Evolutionary conservation across 2,888 invertebrate genomes (phyloP).

Genomic region (Poecilobothrus nobilitatus): DNA sequence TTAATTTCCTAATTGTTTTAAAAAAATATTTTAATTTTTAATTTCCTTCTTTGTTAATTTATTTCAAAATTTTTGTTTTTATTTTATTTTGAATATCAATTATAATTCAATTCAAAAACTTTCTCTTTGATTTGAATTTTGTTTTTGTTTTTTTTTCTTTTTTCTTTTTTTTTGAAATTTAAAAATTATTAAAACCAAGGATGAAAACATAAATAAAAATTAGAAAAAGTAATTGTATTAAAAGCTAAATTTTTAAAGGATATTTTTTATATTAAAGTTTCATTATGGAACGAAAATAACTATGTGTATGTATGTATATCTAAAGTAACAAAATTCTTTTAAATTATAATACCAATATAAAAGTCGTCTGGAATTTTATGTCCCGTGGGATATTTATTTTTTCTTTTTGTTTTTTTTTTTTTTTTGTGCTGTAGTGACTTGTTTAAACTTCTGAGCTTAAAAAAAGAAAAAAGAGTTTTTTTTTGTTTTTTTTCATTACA

Average conservation of each 20-base stretch:
- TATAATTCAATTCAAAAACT: neutral
- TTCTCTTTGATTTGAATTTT: neutral
- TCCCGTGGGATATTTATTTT: neutral
- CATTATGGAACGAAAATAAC: neutral
- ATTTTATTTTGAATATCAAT: neutral
- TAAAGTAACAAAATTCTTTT: neutral
- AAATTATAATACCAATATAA: neutral
- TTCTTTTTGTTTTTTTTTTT: neutral
- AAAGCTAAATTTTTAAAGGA: neutral
- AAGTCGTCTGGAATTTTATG: constrained; percentile 1
- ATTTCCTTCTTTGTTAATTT: too few relatives aligned
- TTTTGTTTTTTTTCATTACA: neutral
- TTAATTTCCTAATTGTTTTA: too few relatives aligned
- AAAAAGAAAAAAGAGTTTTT: too few relatives aligned
- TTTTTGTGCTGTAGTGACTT: too few relatives aligned
- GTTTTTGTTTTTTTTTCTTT: too few relatives aligned
- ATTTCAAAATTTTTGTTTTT: constrained; percentile 5
- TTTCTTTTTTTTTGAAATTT: too few relatives aligned
- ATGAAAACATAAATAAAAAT: neutral
- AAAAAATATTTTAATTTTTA: too few relatives aligned
- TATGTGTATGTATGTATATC: too few relatives aligned
- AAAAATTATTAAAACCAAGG: too few relatives aligned
- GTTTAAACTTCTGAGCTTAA: too few relatives aligned
- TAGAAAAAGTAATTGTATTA: neutral
- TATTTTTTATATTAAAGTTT: neutral